Base-by-base conservation (phyloP, 2,888 invertebrate species). In the Drosophila anomalata region DNA sequence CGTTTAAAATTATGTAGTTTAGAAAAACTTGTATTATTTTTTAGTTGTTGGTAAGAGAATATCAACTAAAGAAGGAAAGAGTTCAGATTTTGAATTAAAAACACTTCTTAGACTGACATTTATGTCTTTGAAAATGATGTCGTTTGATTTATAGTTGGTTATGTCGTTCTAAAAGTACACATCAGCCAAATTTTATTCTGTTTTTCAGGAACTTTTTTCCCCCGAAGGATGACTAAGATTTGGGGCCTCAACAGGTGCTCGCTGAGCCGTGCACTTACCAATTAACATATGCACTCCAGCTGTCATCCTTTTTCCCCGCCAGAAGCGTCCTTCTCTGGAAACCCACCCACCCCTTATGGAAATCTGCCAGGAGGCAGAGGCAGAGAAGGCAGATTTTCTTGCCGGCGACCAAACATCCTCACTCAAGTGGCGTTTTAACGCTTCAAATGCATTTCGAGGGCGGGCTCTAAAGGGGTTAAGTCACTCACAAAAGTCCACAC, bases 351-450 rank as follows among this genome's bases (percentile, higher is more conserved):
- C n/a, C 36, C 2, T 14, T n/a, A n/a, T 36, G 36, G n/a, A 36
- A 36, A n/a, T 36, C 33, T 12, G 33, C 11, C 33, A 3, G 11
- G 33, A 33, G 31, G 31, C 31, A n/a, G 39, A 7, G 39, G 12
- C 12, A 39, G 39, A 14, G 14, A 20, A 42, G 36, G 24, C 52
- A 44, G 57, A 69, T 47, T 44, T 69, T 68, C 46, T 53, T 55
- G 48, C 47, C 61, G 61, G 48, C 11, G 33, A 41, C 36, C 67
- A 56, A 70, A 58, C 53, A 72, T 62, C 54, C 57, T 50, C 53
- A 52, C 71, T 78, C 66, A 68, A 86, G 82, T 78, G 87, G 67
- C 80, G 62, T 82, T 84, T 84, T 79, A 76, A 83, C 84, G 79
- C 86, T 77, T 81, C 76, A 75, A 65, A 74, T 78, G 75, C 75